Conservation (phyloP, 2,113 vertebrate genomes). For the Saimiri boliviensis region DNA sequence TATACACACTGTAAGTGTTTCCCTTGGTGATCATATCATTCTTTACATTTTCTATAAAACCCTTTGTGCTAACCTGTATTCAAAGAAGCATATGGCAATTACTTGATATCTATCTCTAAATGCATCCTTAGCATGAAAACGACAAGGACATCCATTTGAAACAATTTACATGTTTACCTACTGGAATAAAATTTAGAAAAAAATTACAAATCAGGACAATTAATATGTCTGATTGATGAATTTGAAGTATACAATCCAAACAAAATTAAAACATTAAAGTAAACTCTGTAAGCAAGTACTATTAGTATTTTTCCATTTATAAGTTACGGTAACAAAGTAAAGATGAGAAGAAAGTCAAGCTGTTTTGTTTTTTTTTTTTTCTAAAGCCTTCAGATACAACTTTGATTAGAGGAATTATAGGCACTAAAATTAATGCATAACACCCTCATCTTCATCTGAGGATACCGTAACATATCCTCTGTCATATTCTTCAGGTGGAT, state of each 20-base stretch:
- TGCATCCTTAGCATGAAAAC: not conserved
- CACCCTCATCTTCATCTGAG: not conserved
- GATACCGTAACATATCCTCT: not conserved
- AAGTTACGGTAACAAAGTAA: not conserved
- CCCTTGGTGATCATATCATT: not conserved
- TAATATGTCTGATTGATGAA: not conserved
- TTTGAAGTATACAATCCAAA: not conserved
- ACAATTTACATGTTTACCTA: not conserved
- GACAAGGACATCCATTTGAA: not conserved
- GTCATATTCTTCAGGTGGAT: not conserved
- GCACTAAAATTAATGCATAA: not conserved
- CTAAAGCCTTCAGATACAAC: not conserved
- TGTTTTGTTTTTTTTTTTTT: not conserved
- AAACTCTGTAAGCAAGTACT: not conserved
- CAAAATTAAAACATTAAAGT: not conserved
- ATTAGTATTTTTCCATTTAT: not conserved
- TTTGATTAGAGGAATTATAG: not conserved
- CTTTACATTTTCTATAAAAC: not conserved
- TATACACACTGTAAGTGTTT: not conserved
- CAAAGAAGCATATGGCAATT: not conserved
- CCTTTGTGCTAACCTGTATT: not conserved
- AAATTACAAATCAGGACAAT: not conserved
- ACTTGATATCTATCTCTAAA: not conserved
- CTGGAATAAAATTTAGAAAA: not conserved
- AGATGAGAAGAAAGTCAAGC: not conserved